Percentiles rank a stretch among this genome's conserved stretches.
phyloP scores from a whole-genome alignment of 2,888 invertebrate species.

The Andrena bicolor region DNA sequence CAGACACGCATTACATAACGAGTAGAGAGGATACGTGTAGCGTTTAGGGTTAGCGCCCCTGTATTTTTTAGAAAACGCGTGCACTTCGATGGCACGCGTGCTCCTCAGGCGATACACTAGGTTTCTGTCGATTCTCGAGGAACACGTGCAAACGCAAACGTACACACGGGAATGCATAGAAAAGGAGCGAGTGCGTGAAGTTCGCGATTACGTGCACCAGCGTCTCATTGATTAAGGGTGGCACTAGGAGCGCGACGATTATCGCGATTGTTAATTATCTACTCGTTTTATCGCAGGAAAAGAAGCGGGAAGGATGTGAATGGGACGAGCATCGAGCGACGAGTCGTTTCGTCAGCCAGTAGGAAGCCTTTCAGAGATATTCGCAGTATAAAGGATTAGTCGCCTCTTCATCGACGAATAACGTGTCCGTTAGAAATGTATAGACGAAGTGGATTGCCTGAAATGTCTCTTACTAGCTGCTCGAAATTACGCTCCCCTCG shows the following conservation, averaged over 20 bases:
- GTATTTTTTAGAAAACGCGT: constrained; percentile 57
- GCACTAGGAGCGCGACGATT: constrained; percentile 29
- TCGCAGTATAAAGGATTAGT: background rate
- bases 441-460: background rate
- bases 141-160: background rate
- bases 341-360: background rate
- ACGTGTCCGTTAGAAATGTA: background rate
- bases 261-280: constrained; percentile 56
- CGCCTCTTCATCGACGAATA: background rate
- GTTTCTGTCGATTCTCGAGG: constrained; percentile 7
- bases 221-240: constrained; percentile 12
- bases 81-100: constrained; percentile 31
- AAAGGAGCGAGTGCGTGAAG: background rate
- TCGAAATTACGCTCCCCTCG: background rate
- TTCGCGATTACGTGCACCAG: background rate
- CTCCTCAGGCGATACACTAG: background rate
- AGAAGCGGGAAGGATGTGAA: constrained; percentile 3
- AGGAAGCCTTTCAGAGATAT: background rate
- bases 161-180: background rate
- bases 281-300: constrained; percentile 46
- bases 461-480: background rate
- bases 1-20: constrained; percentile 29
- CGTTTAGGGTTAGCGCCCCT: constrained; percentile 56
- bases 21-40: constrained; percentile 60
- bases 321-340: background rate